phyloP scores from a whole-genome alignment of 2,888 invertebrate genomes.

The Drosophila rubida region DNA sequence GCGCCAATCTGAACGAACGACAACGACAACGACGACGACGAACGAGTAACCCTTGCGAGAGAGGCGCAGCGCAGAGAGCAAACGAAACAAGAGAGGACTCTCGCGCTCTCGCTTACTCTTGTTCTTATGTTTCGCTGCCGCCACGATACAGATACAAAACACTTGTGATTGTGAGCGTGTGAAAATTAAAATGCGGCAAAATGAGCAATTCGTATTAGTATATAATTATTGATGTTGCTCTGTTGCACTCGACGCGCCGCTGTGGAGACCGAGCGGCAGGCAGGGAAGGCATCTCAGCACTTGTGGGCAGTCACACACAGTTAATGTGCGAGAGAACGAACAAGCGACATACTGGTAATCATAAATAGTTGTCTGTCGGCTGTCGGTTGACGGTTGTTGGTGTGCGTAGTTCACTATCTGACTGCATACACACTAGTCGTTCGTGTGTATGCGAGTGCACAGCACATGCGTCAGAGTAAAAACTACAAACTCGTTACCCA shows the following conservation, averaged over 20 bases:
- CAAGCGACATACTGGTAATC: constrained; percentile 47
- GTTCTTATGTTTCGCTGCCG: constrained; percentile 11
- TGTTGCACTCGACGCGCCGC: constrained; percentile 41
- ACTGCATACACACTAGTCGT: neutral
- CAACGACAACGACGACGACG: constrained; percentile 10
- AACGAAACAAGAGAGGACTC: constrained; percentile 11
- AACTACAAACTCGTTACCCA: constrained; percentile 69
- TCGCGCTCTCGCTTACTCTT: neutral
- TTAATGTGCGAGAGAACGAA: constrained; percentile 45
- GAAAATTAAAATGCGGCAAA: constrained; percentile 77
- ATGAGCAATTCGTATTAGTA: constrained; percentile 76
- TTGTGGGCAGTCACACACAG: constrained; percentile 17
- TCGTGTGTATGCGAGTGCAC: constrained; percentile 10
- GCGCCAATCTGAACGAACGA: constrained; percentile 26
- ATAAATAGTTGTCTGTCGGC: constrained; percentile 49
- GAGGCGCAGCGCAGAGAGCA: neutral
- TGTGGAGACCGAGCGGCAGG: constrained; percentile 37
- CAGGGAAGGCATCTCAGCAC: constrained; percentile 17
- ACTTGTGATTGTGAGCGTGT: constrained; percentile 76
- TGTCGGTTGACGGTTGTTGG: no score
- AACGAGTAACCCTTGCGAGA: constrained; percentile 13
- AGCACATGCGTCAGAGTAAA: constrained; percentile 65
- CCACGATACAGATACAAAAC: constrained; percentile 42
- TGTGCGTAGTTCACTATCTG: constrained; percentile 18
- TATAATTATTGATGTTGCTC: constrained; percentile 65